phyloP scores from a whole-genome alignment of 1,140 invertebrate genomes.

The Metopolophium dirhodum region DNA sequence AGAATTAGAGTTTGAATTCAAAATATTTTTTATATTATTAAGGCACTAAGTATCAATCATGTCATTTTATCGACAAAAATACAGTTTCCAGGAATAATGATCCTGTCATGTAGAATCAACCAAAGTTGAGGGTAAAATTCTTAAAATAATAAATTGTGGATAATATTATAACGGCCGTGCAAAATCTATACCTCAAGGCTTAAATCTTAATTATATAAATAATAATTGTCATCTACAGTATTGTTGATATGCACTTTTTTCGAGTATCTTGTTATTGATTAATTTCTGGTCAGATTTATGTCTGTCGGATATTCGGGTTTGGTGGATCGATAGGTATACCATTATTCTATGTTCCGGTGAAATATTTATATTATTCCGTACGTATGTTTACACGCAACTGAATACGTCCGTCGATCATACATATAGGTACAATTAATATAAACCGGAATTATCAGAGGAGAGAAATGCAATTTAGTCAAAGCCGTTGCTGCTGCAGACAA shows the following conservation, averaged over 20 bases:
- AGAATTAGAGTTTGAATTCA: background rate
- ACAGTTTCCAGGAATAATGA: too few species aligned
- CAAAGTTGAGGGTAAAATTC: too few species aligned
- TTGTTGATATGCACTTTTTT: background rate
- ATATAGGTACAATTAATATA: background rate
- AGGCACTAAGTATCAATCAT: too few species aligned
- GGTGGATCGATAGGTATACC: background rate
- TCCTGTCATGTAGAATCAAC: too few species aligned
- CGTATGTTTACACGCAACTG: background rate
- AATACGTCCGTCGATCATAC: background rate
- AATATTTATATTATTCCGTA: background rate
- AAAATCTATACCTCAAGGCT: background rate
- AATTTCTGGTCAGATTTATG: too few species aligned
- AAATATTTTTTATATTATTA: background rate
- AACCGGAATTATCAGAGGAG: background rate
- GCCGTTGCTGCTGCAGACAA: background rate
- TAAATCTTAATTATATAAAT: too few species aligned
- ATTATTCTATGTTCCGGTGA: background rate
- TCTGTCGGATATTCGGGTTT: background rate
- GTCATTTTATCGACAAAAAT: too few species aligned
- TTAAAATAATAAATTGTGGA: too few species aligned
- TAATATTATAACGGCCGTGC: background rate
- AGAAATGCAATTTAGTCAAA: background rate
- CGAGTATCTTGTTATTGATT: too few species aligned
- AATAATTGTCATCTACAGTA: background rate